Evolutionary conservation across 2,797 vertebrate species (phyloP).

Genomic region (Thamnophis elegans): DNA sequence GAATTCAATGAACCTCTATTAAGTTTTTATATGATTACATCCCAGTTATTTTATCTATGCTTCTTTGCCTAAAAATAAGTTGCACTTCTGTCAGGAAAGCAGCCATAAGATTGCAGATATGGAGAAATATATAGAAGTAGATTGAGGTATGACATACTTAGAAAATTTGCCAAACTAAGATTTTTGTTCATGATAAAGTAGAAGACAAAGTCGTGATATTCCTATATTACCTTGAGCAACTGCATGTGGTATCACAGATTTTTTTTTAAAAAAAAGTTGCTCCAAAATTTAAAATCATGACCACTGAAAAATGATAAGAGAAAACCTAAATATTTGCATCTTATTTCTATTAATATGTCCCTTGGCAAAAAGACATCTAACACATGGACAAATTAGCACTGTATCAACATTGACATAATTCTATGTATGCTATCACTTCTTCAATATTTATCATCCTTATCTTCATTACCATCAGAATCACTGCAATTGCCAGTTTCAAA

Average conservation of each 20-base stretch:
- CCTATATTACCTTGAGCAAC: conserved; percentile 2
- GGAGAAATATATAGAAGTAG: neutral
- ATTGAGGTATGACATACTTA: neutral
- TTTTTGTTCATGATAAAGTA: neutral
- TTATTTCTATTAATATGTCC: conserved; percentile 16
- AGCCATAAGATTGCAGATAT: neutral
- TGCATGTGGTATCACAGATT: neutral
- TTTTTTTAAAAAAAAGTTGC: neutral
- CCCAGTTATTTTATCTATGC: neutral
- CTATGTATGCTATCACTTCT: conserved; percentile 57
- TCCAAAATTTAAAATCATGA: neutral
- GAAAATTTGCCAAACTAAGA: neutral
- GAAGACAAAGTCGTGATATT: conserved; percentile 14
- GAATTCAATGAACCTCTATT: neutral
- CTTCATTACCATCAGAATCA: conserved; percentile 42
- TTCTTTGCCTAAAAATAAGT: neutral
- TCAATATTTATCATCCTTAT: conserved; percentile 50
- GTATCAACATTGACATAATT: conserved; percentile 49
- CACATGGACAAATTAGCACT: conserved; percentile 43
- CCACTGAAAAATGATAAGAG: conserved; percentile 18
- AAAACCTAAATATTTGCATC: conserved; percentile 30
- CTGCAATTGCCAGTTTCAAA: conserved; percentile 66
- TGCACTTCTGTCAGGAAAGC: neutral
- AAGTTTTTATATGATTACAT: neutral
- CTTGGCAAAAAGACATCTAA: conserved; percentile 29